Evolutionary conservation across 2,888 invertebrate genomes (phyloP).

Genomic region (Choreutis nemorana): DNA sequence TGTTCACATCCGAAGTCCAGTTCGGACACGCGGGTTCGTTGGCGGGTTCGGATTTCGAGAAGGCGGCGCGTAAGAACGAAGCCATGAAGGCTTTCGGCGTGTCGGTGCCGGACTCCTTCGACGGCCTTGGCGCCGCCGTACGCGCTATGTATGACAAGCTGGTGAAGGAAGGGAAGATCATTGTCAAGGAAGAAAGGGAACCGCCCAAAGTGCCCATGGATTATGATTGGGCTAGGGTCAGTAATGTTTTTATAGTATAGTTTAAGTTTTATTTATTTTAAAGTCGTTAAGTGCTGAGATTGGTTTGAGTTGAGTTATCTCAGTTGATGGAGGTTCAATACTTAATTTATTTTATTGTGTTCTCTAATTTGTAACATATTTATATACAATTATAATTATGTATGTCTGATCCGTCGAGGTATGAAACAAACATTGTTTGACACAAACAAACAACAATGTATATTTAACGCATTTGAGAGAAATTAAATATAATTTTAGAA

Average conservation of each 20-base stretch:
- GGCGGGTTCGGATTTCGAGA: conserved; percentile 93
- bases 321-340: no score
- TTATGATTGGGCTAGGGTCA: conserved; percentile 93
- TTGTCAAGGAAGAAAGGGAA: conserved; percentile 89
- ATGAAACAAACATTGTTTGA: no score
- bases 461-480: no score
- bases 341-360: no score
- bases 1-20: conserved; percentile 92
- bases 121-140: conserved; percentile 73
- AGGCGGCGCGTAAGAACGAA: conserved; percentile 91
- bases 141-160: conserved; percentile 74
- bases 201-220: conserved; percentile 99
- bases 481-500: not conserved
- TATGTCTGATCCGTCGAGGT: no score
- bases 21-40: conserved; percentile 99
- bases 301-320: no score
- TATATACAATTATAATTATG: no score
- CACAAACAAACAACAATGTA: no score
- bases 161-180: conserved; percentile 83
- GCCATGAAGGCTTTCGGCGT: conserved; percentile 86
- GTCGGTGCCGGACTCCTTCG: conserved; percentile 91
- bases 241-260: no score
- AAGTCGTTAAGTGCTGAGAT: no score
- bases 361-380: no score
- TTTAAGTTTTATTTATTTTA: no score